Base-by-base conservation (phyloP, 1,140 invertebrate genomes). In the Gryon sp. region DNA sequence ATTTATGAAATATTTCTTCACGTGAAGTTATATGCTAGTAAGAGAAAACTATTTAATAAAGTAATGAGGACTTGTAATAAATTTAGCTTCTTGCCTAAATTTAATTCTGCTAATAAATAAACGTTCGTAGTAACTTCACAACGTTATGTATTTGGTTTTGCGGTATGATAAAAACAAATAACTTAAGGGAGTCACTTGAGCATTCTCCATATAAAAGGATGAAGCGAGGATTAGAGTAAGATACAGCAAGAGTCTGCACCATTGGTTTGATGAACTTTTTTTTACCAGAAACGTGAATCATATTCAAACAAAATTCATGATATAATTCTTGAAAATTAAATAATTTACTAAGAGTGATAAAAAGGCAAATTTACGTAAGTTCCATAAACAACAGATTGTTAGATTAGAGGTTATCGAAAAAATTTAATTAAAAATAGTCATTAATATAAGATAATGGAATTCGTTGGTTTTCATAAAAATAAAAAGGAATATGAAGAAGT, bases 161-260 rank as follows among this genome's bases (percentile, higher is more conserved):
- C 9, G 26, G 6, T 14, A 59, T 46, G 55, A 59, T 45, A 48
- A 60, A 60, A 60, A 60, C 57, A 60, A 60, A 48, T 60, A 60
- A 60, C 41, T 60, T 60, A 60, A 60, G 41, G 43, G 41, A 48
- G n/a, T n/a, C n/a, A n/a, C 43, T 60, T 18, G 18, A 60, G 57
- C 9, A 24, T 46, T 46, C 57, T 48, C 32, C n/a, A 7, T 38
- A 43, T 26, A 14, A 38, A 60, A 60, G 57, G 57, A 60, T 24
- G 32, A 26, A 60, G 57, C 57, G 57, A 60, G 57, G 43, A 60
- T 60, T 60, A 36, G 43, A 60, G 41, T 2, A 38, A 46, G 43
- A 60, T 38, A 16, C 24, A 26, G 18, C 15, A 6, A 48, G 43
- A 60, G 43, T 48, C 38, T 24, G 30, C n/a, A 19, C 5, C 41